Evolutionary conservation across 1,140 invertebrate genomes (phyloP).

Genomic region (Teleogryllus occipitalis): DNA sequence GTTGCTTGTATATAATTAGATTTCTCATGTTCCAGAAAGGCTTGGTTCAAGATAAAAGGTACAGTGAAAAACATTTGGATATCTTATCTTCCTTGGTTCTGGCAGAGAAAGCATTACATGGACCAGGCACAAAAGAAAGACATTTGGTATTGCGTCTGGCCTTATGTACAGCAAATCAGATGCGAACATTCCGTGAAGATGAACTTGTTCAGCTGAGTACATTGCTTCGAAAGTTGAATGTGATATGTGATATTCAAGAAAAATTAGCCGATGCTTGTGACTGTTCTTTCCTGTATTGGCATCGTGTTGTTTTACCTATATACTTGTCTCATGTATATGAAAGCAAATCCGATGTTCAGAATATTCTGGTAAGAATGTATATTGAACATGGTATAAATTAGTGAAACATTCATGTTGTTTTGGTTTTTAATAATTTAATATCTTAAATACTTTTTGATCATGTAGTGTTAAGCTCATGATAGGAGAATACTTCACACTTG

Average conservation of each 20-base stretch:
- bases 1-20: conserved; percentile 9
- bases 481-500: too few relatives aligned
- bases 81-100: conserved; percentile 62
- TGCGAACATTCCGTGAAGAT: conserved; percentile 43
- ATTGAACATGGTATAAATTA: conserved; percentile 14
- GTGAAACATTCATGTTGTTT: too few relatives aligned
- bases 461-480: too few relatives aligned
- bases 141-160: conserved; percentile 56
- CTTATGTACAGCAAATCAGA: conserved; percentile 53
- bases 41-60: conserved; percentile 48
- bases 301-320: conserved; percentile 63
- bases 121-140: conserved; percentile 55
- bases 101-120: conserved; percentile 61
- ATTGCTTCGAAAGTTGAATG: conserved; percentile 53
- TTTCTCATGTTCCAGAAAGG: conserved; percentile 33
- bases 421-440: too few relatives aligned
- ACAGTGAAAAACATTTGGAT: conserved; percentile 52
- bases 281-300: conserved; percentile 75
- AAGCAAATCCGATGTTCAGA: conserved; percentile 49
- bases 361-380: conserved; percentile 43
- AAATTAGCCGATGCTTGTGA: conserved; percentile 54
- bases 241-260: conserved; percentile 49
- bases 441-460: too few relatives aligned
- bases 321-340: conserved; percentile 66
- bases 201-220: conserved; percentile 42